Evolutionary conservation across 2,888 invertebrate species (phyloP).

Genomic region (Dryomyza anilis): DNA sequence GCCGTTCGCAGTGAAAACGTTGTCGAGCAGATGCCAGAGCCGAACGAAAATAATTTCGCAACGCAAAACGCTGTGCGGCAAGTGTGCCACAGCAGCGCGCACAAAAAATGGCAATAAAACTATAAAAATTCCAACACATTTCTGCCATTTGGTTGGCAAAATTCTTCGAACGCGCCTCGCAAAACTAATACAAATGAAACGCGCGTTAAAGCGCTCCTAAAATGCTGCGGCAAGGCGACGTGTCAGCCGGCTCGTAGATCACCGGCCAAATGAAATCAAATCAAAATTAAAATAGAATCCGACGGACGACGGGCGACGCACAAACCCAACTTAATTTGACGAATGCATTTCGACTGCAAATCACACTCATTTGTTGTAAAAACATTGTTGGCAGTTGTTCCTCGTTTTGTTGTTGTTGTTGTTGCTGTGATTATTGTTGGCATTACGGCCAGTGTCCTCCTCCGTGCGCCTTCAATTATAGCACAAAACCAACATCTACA

Average conservation of each 20-base stretch:
- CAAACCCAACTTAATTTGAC: conserved; percentile 35
- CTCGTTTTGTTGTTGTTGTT: background rate
- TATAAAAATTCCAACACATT: conserved; percentile 54
- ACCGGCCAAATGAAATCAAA: conserved; percentile 17
- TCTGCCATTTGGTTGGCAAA: conserved; percentile 45
- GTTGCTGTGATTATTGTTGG: conserved; percentile 5
- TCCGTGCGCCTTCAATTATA: conserved; percentile 18
- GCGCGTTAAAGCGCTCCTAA: conserved; percentile 29
- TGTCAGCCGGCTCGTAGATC: conserved; percentile 28
- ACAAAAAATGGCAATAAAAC: conserved; percentile 30
- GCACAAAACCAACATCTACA: conserved; percentile 51
- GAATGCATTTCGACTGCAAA: conserved; percentile 51
- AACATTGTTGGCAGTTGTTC: background rate
- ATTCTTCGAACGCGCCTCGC: conserved; percentile 1
- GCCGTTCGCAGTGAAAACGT: background rate
- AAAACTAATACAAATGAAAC: conserved; percentile 23
- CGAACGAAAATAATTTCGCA: conserved; percentile 1
- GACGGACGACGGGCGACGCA: conserved; percentile 5
- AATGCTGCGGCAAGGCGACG: conserved; percentile 17
- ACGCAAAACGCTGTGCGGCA: conserved; percentile 7
- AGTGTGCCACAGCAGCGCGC: background rate
- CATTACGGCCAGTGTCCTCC: background rate
- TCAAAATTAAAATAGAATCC: conserved; percentile 23
- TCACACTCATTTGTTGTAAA: conserved; percentile 48
- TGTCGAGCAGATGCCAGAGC: background rate